Conservation (phyloP, 2,797 vertebrate genomes). For the Anguilla pacifica region DNA sequence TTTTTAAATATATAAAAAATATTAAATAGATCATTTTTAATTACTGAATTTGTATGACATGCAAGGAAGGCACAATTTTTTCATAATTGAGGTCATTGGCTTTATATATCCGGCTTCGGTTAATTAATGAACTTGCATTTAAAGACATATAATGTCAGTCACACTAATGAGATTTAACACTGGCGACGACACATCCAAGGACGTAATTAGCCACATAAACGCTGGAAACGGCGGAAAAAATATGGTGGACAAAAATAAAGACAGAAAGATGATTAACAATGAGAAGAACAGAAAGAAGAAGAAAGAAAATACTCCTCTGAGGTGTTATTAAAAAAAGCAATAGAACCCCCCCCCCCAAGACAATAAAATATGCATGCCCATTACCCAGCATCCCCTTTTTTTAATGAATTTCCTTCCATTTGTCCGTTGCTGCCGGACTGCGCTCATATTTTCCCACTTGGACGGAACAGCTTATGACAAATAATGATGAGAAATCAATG, state of each 20-base stretch:
- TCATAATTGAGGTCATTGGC: conserved; percentile 8
- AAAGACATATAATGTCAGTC: conserved; percentile 2
- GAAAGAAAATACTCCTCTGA: background rate
- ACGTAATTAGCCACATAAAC: background rate
- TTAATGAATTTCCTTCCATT: conserved; percentile 86
- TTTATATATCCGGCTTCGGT: background rate
- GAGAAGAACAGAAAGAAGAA: background rate
- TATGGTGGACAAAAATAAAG: background rate
- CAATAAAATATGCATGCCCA: background rate
- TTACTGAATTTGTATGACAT: background rate
- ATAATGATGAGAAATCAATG: conserved; percentile 83
- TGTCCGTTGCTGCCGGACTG: conserved; percentile 77
- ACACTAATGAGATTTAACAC: conserved; percentile 38
- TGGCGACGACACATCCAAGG: conserved; percentile 25
- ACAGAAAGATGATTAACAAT: background rate
- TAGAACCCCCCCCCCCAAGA: background rate
- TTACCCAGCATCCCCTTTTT: conserved; percentile 56
- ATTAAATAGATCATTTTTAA: conserved; percentile 9
- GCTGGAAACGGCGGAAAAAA: background rate
- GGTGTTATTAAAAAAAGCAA: background rate
- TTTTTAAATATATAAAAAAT: background rate
- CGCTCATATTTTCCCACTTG: conserved; percentile 78
- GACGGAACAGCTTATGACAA: conserved; percentile 79
- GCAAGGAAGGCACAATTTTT: background rate
- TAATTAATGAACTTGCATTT: conserved; percentile 3